Base-by-base conservation (phyloP, 2,113 vertebrate genomes). In the Tragelaphus strepsiceros region DNA sequence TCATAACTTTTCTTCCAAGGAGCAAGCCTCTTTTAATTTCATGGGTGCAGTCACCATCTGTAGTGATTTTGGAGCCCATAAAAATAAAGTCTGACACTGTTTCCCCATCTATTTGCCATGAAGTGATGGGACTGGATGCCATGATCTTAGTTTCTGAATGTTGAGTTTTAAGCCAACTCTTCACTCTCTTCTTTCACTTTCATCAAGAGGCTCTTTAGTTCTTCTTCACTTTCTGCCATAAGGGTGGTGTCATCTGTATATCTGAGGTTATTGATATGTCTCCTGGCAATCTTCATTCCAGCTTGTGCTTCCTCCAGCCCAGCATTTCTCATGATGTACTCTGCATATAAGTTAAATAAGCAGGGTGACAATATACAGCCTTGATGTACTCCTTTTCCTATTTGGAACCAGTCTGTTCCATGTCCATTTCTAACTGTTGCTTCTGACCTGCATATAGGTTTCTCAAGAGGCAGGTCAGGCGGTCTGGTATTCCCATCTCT, bases 281-380 rank as follows among this genome's bases (percentile, higher is more conserved):
- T 4, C 7, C 62, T 0, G 0, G 62, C 16, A n/a, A 19, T n/a
- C 62, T 67, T n/a, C 32, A 67, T 67, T 67, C 32, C 62, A 67
- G 32, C 62, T 19, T 67, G 32, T 67, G 62, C 62, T 67, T 67
- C 61, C 1, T 64, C 32, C 62, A 67, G 62, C 1, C 32, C 16
- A n/a, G 32, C 0, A 0, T 67, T 67, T 67, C 32, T 67, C 62
- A 67, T 67, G 62, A 67, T 67, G 62, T 67, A 67, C 32, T 67
- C 62, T n/a, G 16, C 62, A n/a, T 4, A n/a, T 1, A 67, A 17
- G 62, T n/a, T 64, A 64, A 64, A 4, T 67, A 67, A 67, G 62
- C 62, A 67, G 62, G 62, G 3, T 67, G 32, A 67, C 32, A 67
- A 67, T 67, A n/a, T n/a, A n/a, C 32, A 67, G 32, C 32, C 32